Conservation (phyloP, 2,888 invertebrate species). For the Octonoba sinensis region DNA sequence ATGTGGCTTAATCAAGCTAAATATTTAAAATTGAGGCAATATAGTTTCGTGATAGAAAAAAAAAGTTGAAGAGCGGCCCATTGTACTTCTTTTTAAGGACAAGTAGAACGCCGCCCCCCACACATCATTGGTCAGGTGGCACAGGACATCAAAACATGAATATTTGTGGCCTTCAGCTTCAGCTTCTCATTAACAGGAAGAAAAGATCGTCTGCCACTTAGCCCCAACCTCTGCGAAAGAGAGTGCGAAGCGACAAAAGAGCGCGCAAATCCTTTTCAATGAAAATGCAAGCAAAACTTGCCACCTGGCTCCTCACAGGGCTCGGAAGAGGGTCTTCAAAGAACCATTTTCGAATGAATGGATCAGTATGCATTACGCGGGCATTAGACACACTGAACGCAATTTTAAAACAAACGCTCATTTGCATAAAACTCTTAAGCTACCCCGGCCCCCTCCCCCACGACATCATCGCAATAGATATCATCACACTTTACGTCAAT, state of each 20-base stretch:
- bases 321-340: conserved; percentile 48
- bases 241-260: conserved; percentile 22
- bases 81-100: conserved; percentile 30
- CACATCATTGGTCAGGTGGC: conserved; percentile 43
- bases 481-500: conserved; percentile 63
- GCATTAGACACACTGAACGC: conserved; percentile 62
- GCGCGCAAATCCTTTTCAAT: conserved; percentile 44
- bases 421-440: conserved; percentile 65
- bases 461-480: conserved; percentile 61
- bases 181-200: conserved; percentile 42
- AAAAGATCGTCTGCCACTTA: conserved; percentile 15
- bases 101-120: no score
- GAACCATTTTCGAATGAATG: conserved; percentile 64
- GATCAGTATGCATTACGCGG: conserved; percentile 64
- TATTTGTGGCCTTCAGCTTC: conserved; percentile 36
- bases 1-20: no score
- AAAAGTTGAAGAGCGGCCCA: conserved; percentile 7
- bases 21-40: no score
- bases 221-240: background rate
- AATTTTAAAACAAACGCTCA: conserved; percentile 62
- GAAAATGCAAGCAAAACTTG: conserved; percentile 58
- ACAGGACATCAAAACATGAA: conserved; percentile 52
- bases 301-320: conserved; percentile 44
- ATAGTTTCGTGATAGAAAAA: no score
- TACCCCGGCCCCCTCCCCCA: conserved; percentile 11